phyloP scores from a whole-genome alignment of 2,888 invertebrate genomes.

The Acrobasis repandana region DNA sequence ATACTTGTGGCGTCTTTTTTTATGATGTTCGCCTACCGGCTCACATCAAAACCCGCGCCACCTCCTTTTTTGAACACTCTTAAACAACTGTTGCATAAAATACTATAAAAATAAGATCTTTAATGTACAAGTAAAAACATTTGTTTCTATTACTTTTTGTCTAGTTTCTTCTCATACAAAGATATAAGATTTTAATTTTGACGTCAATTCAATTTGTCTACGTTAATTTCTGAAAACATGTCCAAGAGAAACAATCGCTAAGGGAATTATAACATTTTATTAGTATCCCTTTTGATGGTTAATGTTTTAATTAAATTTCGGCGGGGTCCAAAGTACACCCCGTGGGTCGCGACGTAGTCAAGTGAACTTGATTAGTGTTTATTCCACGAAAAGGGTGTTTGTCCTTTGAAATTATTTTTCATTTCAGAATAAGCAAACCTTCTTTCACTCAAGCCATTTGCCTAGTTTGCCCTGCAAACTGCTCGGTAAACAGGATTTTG shows the following conservation, averaged over 20 bases:
- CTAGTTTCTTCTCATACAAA: too few relatives aligned
- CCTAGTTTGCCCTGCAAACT: too few relatives aligned
- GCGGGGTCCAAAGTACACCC: conserved; percentile 28
- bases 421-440: conserved; percentile 11
- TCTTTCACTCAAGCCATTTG: not conserved
- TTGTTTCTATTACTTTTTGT: too few relatives aligned
- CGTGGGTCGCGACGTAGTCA: conserved; percentile 25
- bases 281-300: conserved; percentile 36
- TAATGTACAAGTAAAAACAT: too few relatives aligned
- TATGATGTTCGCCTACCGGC: too few relatives aligned
- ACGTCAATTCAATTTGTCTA: not conserved
- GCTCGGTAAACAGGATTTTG: not conserved
- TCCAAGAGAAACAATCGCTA: not conserved
- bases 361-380: conserved; percentile 33
- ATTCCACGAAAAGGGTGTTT: conserved; percentile 28
- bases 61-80: too few relatives aligned
- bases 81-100: too few relatives aligned
- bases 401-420: conserved; percentile 19
- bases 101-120: too few relatives aligned
- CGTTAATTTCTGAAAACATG: conserved; percentile 8
- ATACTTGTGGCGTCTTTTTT: too few relatives aligned
- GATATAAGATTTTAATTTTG: not conserved
- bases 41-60: too few relatives aligned
- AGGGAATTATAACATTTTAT: conserved; percentile 30
- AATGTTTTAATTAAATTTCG: conserved; percentile 42